A percentile compares a stretch with the other conserved stretches of the same genome.
Evolutionary conservation across 92 coral and sea anemone species (phyloP).

Genomic region (Phymanthus crucifer): DNA sequence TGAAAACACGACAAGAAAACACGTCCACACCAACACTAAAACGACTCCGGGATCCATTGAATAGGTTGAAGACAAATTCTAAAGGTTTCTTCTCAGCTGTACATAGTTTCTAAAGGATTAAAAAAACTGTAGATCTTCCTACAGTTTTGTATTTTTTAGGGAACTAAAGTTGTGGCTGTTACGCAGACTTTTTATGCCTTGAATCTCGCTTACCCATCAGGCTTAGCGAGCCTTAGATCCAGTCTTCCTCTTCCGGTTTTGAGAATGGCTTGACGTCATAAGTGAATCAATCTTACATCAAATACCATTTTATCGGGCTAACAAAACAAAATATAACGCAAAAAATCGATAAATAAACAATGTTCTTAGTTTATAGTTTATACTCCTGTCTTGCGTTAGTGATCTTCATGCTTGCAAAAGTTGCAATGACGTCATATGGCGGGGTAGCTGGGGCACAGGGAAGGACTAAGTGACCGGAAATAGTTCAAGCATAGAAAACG

Average conservation of each 20-base stretch:
- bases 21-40: slow-evolving; percentile 16
- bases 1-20: not conserved
- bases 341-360: not conserved
- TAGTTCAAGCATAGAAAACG: not conserved
- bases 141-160: not conserved
- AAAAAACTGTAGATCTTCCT: not conserved
- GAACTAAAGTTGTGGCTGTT: not conserved
- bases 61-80: not conserved
- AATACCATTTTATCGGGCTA: not conserved
- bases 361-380: not conserved
- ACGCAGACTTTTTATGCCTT: slow-evolving; percentile 41
- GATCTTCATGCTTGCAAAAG: not conserved
- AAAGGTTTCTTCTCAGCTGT: slow-evolving; percentile 2
- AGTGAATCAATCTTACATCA: not conserved
- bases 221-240: slow-evolving; percentile 24
- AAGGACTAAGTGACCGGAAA: not conserved
- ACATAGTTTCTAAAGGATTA: slow-evolving; percentile 11
- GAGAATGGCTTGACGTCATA: not conserved
- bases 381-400: not conserved
- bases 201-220: slow-evolving; percentile 26
- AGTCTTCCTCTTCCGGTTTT: slow-evolving; percentile 13
- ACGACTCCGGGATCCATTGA: slow-evolving; percentile 30
- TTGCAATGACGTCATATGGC: not conserved
- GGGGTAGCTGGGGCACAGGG: not conserved
- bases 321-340: not conserved